A percentile compares a stretch with the other conserved stretches of the same genome.
Evolutionary conservation across 2,113 vertebrate genomes (phyloP).

Genomic region (Leucopsar rothschildi): DNA sequence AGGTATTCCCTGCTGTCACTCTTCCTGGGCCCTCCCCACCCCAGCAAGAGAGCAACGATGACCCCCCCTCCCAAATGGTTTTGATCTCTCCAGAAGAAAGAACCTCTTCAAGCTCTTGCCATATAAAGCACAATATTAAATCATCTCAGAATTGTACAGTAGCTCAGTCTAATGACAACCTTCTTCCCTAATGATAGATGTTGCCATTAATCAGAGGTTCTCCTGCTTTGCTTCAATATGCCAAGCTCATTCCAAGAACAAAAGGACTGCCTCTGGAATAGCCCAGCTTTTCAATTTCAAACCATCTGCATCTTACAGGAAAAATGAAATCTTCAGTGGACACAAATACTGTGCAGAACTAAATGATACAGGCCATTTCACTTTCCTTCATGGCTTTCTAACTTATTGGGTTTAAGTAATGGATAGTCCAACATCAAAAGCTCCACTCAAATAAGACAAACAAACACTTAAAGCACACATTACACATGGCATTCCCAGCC

Average conservation of each 20-base stretch:
- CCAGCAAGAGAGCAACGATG: neutral
- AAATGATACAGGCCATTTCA: slow-evolving; percentile 18
- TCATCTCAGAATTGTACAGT: neutral
- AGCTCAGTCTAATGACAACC: neutral
- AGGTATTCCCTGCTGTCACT: fast-evolving
- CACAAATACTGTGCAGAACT: neutral
- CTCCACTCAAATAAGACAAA: neutral
- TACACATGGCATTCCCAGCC: neutral
- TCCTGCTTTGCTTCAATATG: neutral
- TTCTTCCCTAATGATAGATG: neutral
- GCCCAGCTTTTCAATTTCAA: neutral
- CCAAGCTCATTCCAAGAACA: slow-evolving; percentile 4
- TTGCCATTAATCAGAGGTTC: neutral
- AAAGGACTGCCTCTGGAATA: slow-evolving; percentile 17
- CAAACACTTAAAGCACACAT: slow-evolving; percentile 2
- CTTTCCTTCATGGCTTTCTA: slow-evolving; percentile 7
- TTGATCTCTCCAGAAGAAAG: neutral
- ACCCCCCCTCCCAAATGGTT: too few relatives aligned
- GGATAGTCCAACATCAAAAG: neutral
- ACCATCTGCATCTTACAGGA: neutral
- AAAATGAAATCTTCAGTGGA: neutral
- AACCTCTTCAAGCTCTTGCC: neutral
- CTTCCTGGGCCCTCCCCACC: neutral
- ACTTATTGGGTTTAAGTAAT: slow-evolving; percentile 8
- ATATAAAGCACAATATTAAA: neutral